A percentile compares a stretch with the other conserved stretches of the same genome.
Conservation (phyloP, 2,888 invertebrate genomes). For the Noctuana brunneofusca region DNA sequence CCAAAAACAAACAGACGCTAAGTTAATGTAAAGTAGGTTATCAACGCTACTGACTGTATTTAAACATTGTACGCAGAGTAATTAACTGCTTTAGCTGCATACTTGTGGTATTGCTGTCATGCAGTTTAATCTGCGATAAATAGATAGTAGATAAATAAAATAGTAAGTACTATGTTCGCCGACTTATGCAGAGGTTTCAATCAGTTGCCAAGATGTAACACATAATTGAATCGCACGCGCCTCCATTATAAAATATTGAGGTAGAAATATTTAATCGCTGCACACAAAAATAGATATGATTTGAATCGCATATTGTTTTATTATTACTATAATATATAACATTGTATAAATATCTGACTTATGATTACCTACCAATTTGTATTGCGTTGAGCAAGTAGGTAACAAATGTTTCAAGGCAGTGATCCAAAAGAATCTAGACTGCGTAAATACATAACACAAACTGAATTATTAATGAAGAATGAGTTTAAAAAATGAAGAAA, state of each 20-base stretch:
- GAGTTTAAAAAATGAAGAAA: no score
- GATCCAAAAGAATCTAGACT: conserved; percentile 17
- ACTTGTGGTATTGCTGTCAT: neutral
- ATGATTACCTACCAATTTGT: conserved; percentile 43
- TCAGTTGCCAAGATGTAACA: conserved; percentile 24
- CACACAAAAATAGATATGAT: conserved; percentile 14
- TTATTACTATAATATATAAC: no score
- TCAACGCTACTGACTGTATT: conserved; percentile 37
- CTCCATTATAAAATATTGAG: conserved; percentile 15
- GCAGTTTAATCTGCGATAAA: no score
- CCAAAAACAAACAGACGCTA: conserved; percentile 17
- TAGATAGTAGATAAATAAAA: conserved; percentile 1
- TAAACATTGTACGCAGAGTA: conserved; percentile 29
- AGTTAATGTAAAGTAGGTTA: conserved; percentile 44
- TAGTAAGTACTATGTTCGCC: neutral
- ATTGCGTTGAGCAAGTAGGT: conserved; percentile 44
- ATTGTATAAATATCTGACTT: conserved; percentile 58
- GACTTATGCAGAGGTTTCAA: conserved; percentile 9
- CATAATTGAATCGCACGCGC: conserved; percentile 10
- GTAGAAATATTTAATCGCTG: conserved; percentile 20
- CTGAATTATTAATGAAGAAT: neutral
- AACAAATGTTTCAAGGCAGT: conserved; percentile 23
- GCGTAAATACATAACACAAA: neutral
- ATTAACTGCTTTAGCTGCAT: conserved; percentile 5
- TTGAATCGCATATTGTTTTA: conserved; percentile 40